Evolutionary conservation across 2,113 vertebrate species (phyloP).

Genomic region (Nothocercus julius): DNA sequence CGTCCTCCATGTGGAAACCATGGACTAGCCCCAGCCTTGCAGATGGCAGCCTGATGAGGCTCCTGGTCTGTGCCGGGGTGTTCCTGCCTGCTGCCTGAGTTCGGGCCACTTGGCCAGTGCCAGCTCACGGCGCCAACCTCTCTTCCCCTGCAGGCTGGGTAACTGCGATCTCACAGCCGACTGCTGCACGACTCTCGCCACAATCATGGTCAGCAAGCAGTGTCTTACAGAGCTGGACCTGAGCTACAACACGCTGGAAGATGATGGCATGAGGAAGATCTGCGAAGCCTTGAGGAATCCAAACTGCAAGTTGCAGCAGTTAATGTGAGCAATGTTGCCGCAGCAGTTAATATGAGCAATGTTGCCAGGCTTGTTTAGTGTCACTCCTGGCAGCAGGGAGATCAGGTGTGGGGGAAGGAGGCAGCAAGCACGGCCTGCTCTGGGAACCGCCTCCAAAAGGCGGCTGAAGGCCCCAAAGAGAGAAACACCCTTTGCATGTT

Average conservation of each 20-base stretch:
- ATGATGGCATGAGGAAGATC: conserved; percentile 71
- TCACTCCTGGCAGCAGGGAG: not conserved
- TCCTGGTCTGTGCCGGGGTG: fast-evolving
- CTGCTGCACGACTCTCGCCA: conserved; percentile 70
- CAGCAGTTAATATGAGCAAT: conserved; percentile 74
- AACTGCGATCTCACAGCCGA: conserved; percentile 66
- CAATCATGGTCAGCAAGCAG: conserved; percentile 40
- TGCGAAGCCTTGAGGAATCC: conserved; percentile 72
- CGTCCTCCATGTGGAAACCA: not conserved
- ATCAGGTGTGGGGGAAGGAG: not conserved
- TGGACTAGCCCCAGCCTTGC: fast-evolving
- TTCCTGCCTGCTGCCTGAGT: fast-evolving
- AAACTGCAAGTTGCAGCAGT: conserved; percentile 60
- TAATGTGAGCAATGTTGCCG: conserved; percentile 69
- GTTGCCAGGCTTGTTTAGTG: not conserved
- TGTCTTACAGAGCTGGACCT: conserved; percentile 72
- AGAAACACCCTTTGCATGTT: not conserved
- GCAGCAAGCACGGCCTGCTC: fast-evolving
- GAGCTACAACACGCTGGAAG: conserved; percentile 69
- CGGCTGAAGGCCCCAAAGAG: fast-evolving
- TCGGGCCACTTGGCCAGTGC: not conserved
- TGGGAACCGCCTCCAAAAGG: not conserved
- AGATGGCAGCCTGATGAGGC: fast-evolving
- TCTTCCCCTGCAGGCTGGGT: conserved; percentile 65
- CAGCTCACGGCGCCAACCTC: not conserved